phyloP scores from a whole-genome alignment of 1,140 invertebrate species.

The Aphaenogaster rudis region DNA sequence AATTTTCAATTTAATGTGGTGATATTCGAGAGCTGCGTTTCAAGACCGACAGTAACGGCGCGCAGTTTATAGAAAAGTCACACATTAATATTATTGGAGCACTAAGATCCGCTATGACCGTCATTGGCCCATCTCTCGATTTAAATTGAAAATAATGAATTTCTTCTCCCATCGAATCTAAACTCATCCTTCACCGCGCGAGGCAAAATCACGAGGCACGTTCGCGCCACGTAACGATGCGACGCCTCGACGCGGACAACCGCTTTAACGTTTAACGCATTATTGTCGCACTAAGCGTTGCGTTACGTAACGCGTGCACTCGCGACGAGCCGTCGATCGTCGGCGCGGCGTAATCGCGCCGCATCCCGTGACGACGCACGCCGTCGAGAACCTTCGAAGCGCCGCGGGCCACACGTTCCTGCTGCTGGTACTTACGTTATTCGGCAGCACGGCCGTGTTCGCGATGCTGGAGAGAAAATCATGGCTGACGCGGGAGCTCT shows the following conservation, averaged over 20 bases:
- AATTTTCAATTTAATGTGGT: no score
- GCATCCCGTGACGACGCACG: background rate
- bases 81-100: no score
- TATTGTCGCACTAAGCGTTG: constrained; percentile 5
- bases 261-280: constrained; percentile 11
- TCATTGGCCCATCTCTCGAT: no score
- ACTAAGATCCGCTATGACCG: no score
- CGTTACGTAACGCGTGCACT: constrained; percentile 41
- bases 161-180: background rate
- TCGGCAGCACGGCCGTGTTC: constrained; percentile 77
- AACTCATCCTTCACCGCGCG: background rate
- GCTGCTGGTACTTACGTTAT: constrained; percentile 80
- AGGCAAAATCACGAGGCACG: background rate
- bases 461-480: constrained; percentile 84
- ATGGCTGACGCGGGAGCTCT: constrained; percentile 85
- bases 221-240: background rate
- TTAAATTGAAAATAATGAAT: background rate
- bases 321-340: constrained; percentile 1
- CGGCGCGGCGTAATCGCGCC: background rate
- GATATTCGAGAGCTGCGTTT: no score
- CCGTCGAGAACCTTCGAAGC: background rate
- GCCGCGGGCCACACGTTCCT: background rate
- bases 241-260: background rate
- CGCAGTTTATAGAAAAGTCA: no score
- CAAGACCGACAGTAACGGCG: no score